phyloP scores from a whole-genome alignment of 2,113 vertebrate species.

The Etia nguti region DNA sequence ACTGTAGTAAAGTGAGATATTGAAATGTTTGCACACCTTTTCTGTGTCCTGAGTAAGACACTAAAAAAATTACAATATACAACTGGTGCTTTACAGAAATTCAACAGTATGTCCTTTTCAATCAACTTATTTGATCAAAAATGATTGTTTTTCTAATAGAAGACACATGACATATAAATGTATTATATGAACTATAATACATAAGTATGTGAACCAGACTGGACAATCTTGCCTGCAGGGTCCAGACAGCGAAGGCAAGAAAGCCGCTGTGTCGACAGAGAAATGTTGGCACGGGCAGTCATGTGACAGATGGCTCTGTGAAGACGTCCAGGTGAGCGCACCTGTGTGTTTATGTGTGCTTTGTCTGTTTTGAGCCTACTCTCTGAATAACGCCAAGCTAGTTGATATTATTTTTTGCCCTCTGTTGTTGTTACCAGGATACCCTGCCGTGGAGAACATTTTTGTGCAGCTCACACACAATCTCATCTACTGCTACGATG shows the following conservation, averaged over 20 bases:
- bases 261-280: constrained; percentile 2
- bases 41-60: background rate
- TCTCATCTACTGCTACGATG: background rate
- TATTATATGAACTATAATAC: background rate
- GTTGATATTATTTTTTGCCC: background rate
- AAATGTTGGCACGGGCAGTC: constrained; percentile 6
- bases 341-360: background rate
- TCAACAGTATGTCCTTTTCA: background rate
- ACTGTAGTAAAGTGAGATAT: background rate
- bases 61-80: background rate
- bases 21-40: background rate
- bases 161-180: background rate
- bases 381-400: background rate
- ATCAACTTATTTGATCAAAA: background rate
- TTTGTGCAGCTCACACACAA: background rate
- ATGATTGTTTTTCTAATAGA: background rate
- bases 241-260: constrained; percentile 2
- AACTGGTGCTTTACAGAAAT: background rate
- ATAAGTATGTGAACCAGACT: background rate
- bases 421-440: background rate
- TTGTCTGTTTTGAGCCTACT: background rate
- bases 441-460: background rate
- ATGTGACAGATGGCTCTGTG: constrained; percentile 36
- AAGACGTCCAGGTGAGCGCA: constrained; percentile 23
- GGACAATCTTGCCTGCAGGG: background rate